A percentile compares a stretch with the other conserved stretches of the same genome.
phyloP scores from a whole-genome alignment of 1,140 invertebrate genomes.

The Lordiphosa collinella region DNA sequence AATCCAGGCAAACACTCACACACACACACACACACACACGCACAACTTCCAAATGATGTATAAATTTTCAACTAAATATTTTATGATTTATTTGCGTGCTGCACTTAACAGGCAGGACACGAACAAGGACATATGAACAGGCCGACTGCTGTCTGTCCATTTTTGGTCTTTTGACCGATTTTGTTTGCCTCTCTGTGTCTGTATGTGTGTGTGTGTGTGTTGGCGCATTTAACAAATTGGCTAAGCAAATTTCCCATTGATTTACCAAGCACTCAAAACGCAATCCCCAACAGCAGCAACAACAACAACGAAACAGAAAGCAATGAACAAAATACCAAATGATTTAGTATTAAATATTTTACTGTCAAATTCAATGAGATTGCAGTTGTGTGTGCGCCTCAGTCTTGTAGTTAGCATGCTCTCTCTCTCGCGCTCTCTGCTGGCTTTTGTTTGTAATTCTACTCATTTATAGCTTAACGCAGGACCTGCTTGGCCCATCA shows the following conservation, averaged over 20 bases:
- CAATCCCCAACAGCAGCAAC: slow-evolving; percentile 16
- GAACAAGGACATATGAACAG: not conserved
- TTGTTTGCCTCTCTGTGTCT: slow-evolving; percentile 4
- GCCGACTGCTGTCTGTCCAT: slow-evolving; percentile 26
- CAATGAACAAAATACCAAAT: slow-evolving; percentile 33
- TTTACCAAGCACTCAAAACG: slow-evolving; percentile 40
- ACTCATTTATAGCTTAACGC: no score
- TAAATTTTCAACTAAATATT: slow-evolving; percentile 50
- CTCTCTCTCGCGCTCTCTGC: no score
- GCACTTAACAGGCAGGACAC: slow-evolving; percentile 28
- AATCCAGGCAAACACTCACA: slow-evolving; percentile 4
- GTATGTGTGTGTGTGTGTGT: slow-evolving; percentile 13
- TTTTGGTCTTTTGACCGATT: slow-evolving; percentile 26
- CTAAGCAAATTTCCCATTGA: slow-evolving; percentile 52
- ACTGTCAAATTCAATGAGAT: slow-evolving; percentile 60
- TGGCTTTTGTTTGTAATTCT: no score
- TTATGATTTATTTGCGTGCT: slow-evolving; percentile 46
- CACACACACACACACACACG: slow-evolving; percentile 2
- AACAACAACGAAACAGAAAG: slow-evolving; percentile 1
- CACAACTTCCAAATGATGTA: slow-evolving; percentile 16
- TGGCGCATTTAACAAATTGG: slow-evolving; percentile 48
- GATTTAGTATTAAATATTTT: slow-evolving; percentile 51
- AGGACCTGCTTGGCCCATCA: not conserved
- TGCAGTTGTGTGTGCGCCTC: no score
- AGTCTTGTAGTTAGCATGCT: no score